Evolutionary conservation across 2,113 vertebrate genomes (phyloP).

Genomic region (rat (Rattus norvegicus)): DNA sequence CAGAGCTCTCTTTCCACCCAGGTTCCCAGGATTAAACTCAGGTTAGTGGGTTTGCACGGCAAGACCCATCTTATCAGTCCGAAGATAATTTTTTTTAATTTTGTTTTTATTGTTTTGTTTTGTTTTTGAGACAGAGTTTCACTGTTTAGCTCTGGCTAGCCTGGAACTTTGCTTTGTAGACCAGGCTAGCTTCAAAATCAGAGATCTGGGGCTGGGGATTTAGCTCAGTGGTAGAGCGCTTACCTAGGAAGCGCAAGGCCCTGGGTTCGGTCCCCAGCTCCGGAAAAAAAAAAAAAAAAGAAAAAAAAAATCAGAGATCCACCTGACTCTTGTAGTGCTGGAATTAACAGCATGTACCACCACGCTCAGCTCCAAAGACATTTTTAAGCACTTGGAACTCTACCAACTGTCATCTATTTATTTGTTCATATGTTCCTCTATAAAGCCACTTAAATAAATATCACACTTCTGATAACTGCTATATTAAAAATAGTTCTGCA

Average conservation of each 20-base stretch:
- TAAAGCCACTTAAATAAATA: background rate
- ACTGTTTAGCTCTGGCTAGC: background rate
- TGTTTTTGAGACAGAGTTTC: background rate
- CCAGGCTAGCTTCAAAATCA: background rate
- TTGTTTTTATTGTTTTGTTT: background rate
- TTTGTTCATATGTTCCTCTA: background rate
- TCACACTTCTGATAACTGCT: slow-evolving; percentile 37
- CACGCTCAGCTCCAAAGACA: background rate
- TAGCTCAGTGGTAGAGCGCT: too few relatives aligned
- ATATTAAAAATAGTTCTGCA: background rate
- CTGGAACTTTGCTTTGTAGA: background rate
- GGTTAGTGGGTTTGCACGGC: too few relatives aligned
- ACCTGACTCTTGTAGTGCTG: background rate
- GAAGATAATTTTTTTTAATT: background rate
- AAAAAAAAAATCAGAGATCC: background rate
- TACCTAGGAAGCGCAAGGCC: too few relatives aligned
- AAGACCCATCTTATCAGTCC: background rate
- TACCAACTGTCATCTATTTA: background rate
- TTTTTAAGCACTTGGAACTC: slow-evolving; percentile 4
- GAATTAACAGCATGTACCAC: background rate
- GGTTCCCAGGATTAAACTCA: background rate
- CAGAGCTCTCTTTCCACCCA: background rate
- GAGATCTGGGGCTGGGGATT: too few relatives aligned
- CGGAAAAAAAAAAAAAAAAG: too few relatives aligned
- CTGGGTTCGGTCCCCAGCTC: too few relatives aligned